phyloP scores from a whole-genome alignment of 2,113 vertebrate species.

The Holacanthus passer region DNA sequence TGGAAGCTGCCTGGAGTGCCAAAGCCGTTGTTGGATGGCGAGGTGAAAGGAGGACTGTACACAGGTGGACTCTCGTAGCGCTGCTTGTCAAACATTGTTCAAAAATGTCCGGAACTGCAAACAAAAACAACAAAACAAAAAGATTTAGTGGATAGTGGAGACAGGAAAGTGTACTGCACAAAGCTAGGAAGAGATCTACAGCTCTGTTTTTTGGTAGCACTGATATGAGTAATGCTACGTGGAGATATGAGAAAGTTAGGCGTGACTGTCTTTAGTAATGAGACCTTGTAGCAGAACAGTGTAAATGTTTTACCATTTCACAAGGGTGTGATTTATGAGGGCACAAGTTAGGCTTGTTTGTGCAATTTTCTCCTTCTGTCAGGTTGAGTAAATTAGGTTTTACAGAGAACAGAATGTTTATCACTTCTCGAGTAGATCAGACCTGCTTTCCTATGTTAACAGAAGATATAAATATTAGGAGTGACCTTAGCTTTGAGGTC shows the following conservation, averaged over 20 bases:
- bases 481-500: constrained; percentile 60
- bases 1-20: constrained; percentile 80
- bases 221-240: constrained; percentile 54
- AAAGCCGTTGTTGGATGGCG: constrained; percentile 81
- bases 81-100: constrained; percentile 85
- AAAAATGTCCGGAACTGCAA: constrained; percentile 32
- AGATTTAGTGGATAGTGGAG: neutral
- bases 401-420: neutral
- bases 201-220: constrained; percentile 24
- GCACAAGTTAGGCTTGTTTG: constrained; percentile 4
- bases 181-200: neutral
- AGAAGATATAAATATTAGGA: constrained; percentile 13
- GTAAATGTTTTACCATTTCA: constrained; percentile 75
- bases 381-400: neutral
- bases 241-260: constrained; percentile 61
- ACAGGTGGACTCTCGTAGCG: constrained; percentile 84
- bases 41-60: constrained; percentile 84
- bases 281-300: constrained; percentile 7
- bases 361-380: constrained; percentile 2
- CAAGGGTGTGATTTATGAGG: constrained; percentile 35
- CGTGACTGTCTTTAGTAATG: constrained; percentile 53
- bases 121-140: constrained; percentile 13
- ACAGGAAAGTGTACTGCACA: neutral
- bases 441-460: constrained; percentile 8
- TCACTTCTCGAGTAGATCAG: neutral